phyloP scores from a whole-genome alignment of 1,140 invertebrate genomes.

The Drosophila pachea region DNA sequence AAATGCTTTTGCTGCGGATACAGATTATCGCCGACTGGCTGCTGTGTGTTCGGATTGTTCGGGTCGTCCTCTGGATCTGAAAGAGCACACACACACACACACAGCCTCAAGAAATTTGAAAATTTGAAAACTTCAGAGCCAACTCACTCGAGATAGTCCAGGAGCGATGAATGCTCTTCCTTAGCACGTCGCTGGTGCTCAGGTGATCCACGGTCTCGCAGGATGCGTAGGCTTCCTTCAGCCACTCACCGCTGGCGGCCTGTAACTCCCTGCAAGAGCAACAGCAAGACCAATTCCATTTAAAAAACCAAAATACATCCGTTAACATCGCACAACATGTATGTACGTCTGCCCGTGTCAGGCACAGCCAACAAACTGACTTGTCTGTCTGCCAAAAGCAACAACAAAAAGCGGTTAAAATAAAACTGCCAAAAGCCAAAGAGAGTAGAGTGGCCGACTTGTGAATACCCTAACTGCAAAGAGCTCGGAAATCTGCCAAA shows the following conservation, averaged over 20 bases:
- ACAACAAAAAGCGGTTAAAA: slow-evolving; percentile 19
- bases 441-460: background rate
- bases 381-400: slow-evolving; percentile 19
- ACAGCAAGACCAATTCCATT: slow-evolving; percentile 67
- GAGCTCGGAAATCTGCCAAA: background rate
- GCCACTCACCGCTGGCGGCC: slow-evolving; percentile 85
- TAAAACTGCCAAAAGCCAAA: slow-evolving; percentile 6
- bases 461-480: background rate
- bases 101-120: background rate
- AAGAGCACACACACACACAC: background rate
- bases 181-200: slow-evolving; percentile 83
- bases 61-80: slow-evolving; percentile 78
- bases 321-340: slow-evolving; percentile 43
- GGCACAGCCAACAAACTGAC: slow-evolving; percentile 49
- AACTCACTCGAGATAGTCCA: slow-evolving; percentile 86
- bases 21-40: slow-evolving; percentile 65
- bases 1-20: slow-evolving; percentile 76
- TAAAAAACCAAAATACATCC: slow-evolving; percentile 66
- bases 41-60: slow-evolving; percentile 72
- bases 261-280: slow-evolving; percentile 84
- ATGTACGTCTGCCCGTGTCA: slow-evolving; percentile 49
- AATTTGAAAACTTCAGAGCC: background rate
- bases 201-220: slow-evolving; percentile 80
- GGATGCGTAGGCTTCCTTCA: slow-evolving; percentile 82
- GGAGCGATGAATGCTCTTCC: slow-evolving; percentile 83